These are phyloP conservation scores for Drosophila pandora DNA, from an alignment of 1,140 invertebrate genomes.

Conservation along the genomic window DNA sequence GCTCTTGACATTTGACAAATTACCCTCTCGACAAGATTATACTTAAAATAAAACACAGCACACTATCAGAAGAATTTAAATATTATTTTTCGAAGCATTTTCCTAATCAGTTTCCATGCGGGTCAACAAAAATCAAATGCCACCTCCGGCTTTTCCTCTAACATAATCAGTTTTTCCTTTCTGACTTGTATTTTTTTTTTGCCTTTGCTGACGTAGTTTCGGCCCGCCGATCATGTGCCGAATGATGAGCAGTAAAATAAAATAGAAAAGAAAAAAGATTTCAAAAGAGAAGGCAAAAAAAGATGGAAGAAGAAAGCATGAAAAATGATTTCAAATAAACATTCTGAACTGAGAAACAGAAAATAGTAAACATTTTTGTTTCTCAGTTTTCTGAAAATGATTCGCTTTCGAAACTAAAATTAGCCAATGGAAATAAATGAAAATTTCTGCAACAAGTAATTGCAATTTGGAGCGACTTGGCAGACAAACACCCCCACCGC, in stretches of 20 bases:
- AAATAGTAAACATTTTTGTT: conserved; percentile 45
- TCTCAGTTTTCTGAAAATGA: conserved; percentile 14
- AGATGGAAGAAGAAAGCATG: conserved; percentile 8
- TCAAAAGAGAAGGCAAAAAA: conserved; percentile 8
- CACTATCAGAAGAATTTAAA: conserved; percentile 29
- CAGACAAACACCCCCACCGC: not conserved
- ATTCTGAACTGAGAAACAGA: conserved; percentile 16
- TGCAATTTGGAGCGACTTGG: conserved; percentile 65
- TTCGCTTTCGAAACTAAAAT: conserved; percentile 38
- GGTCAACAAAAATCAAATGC: conserved; percentile 36
- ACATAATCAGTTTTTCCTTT: conserved; percentile 27
- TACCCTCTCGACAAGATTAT: conserved; percentile 33
- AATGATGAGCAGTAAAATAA: conserved; percentile 26
- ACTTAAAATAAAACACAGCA: not conserved
- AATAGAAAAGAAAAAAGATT: conserved; percentile 7
- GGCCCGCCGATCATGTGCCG: conserved; percentile 36
- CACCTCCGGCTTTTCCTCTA: conserved; percentile 26
- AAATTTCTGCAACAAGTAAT: conserved; percentile 56
- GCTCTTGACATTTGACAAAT: conserved; percentile 50
- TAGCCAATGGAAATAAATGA: conserved; percentile 36
- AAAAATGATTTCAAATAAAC: conserved; percentile 54
- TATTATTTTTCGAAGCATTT: conserved; percentile 24
- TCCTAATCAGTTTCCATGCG: conserved; percentile 22
- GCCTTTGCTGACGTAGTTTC: conserved; percentile 49
- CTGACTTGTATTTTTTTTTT: not conserved